Evolutionary conservation across 2,797 vertebrate species (phyloP), one percentile per base, ranked within the genome.

Genomic region (Cottoperca gobio): DNA sequence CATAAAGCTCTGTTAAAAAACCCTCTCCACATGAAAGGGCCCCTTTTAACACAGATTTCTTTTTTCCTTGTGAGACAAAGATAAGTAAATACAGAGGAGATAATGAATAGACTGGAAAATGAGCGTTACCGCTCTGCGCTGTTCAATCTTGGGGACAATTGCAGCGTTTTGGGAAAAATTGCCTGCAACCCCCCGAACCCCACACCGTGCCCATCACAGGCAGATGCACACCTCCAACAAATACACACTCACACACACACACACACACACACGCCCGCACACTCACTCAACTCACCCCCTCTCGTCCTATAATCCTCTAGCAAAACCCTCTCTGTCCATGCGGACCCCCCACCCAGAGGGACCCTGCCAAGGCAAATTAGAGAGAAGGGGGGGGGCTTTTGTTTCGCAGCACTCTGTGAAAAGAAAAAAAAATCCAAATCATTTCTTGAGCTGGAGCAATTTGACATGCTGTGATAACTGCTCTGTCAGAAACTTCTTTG

Each of bases 401-500:
- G 97, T 99, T 97, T 99, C 93, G 95, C 91, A 92, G 93, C 91
- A 91, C 91, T 95, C 91, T 93, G 83, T 67, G 78, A 93, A 92
- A 89, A 84, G 91, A 94, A 75, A 85, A 89, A 75, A 91, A 96
- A 97, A 96, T 96, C 96, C 91, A 96, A 96, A 95, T 97, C 96
- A 95, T 97, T 98, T 97, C 91, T 97, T 95, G 91, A 94, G 94
- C 96, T 94, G 95, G 94, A 96, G 97, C 97, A 97, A 97, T 98
- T 98, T 99, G 96, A 96, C 97, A 97, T 97, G 97, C 97, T 99
- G 98, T 96, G 98, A 99, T 98, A 99, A 99, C 93, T 97, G 97
- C 97, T 96, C 95, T 95, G 96, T 96, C 96, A 97, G 96, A 98
- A 99, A 96, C 92, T 95, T 97, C 97, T 99, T 97, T 97, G 93